Base-by-base conservation (phyloP, 2,888 invertebrate species). In the Rhogogaster chlorosoma region DNA sequence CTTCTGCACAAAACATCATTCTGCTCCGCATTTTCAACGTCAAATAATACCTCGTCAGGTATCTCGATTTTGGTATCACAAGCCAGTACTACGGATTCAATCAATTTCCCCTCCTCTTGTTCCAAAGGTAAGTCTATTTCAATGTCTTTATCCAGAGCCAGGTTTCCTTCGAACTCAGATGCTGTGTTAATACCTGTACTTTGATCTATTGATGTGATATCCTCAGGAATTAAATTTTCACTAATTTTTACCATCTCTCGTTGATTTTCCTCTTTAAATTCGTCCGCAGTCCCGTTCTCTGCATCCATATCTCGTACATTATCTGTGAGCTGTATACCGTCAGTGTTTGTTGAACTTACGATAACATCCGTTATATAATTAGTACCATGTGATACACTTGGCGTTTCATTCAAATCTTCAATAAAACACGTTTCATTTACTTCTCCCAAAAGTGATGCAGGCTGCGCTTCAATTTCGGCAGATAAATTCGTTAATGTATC, bases 361-460 rank as follows among this genome's bases (percentile, higher is more conserved):
- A 90, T 89, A 61, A 90, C 89, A 26, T 89, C 85, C 18, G 85
- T 86, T 86, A 89, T 87, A 38, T 87, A 88, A 86, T 88, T 86
- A 18, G 86, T 82, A n/a, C 85, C 83, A 84, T 88, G 87, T 36
- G 85, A 36, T 18, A 86, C 84, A 26, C 75, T 84, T 26, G 87
- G 49, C 57, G 84, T 61, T 42, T 84, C 67, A 86, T 87, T 85
- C 4, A 87, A 78, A 38, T 87, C 88, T 36, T 87, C 88, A 64
- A 89, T 84, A n/a, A 90, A 86, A 2, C 89, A 86, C 15, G 86
- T 83, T 64, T 89, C 88, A 38, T 89, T 87, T 6, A 90, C 85
- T 82, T 88, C 87, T 67, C 89, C 89, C 9, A 70, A 10, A 26
- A 83, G 15, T 45, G 32, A 29, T 83, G n/a, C 67, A 42, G 83